These are phyloP conservation scores for Taphrorychus bicolor DNA, from an alignment of 2,888 invertebrate genomes.

Conservation along the genomic window DNA sequence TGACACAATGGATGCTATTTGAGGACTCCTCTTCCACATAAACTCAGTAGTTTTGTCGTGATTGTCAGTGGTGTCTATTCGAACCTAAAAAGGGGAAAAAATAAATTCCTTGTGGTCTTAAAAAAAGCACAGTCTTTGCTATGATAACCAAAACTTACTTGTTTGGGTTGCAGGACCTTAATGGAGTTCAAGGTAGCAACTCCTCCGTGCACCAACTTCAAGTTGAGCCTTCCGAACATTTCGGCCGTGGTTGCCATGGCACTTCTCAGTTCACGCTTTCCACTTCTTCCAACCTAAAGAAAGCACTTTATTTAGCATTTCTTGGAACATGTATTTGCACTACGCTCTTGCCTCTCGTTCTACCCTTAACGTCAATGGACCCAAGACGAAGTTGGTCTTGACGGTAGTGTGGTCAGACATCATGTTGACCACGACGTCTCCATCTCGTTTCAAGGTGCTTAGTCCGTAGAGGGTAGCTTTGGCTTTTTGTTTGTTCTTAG, in stretches of 20 bases:
- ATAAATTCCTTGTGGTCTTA: too few species aligned
- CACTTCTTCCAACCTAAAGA: conserved; percentile 69
- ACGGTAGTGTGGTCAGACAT: conserved; percentile 82
- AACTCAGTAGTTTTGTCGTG: conserved; percentile 85
- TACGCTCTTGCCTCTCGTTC: conserved; percentile 77
- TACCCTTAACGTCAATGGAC: conserved; percentile 79
- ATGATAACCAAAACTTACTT: too few species aligned
- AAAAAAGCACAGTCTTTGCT: too few species aligned
- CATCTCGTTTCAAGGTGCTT: conserved; percentile 78
- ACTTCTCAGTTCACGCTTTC: conserved; percentile 81
- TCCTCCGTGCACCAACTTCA: conserved; percentile 79
- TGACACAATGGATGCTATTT: conserved; percentile 84
- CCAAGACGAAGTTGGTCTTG: conserved; percentile 81
- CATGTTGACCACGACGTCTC: conserved; percentile 82
- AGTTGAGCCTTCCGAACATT: conserved; percentile 81
- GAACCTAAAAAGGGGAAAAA: conserved; percentile 70
- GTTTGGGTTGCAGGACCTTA: conserved; percentile 85
- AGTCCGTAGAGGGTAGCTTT: conserved; percentile 82
- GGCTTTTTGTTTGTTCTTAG: conserved; percentile 69
- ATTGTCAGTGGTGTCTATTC: conserved; percentile 81
- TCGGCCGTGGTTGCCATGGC: conserved; percentile 89
- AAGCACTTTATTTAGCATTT: too few species aligned
- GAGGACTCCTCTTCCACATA: conserved; percentile 82
- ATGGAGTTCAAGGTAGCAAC: conserved; percentile 85
- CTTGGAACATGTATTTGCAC: too few species aligned